Evolutionary conservation across 2,888 invertebrate species (phyloP).

Genomic region (Ectemnius cavifrons): DNA sequence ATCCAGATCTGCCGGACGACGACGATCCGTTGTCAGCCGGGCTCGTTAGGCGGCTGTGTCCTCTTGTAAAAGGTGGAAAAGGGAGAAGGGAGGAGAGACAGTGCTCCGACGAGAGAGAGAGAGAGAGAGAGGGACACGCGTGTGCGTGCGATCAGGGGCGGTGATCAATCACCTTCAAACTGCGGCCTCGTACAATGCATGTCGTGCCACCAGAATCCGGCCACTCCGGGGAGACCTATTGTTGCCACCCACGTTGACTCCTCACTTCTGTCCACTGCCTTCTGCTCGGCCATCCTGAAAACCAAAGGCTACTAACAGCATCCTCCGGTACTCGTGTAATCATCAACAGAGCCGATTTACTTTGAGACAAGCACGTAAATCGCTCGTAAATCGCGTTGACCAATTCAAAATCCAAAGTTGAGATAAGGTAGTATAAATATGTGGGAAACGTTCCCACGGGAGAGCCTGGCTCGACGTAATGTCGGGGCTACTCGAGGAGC

Average conservation of each 20-base stretch:
- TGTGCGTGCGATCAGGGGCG: constrained; percentile 54
- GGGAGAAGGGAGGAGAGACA: constrained; percentile 19
- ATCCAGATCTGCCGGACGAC: constrained; percentile 58
- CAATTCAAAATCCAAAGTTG: constrained; percentile 62
- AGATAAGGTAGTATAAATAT: constrained; percentile 73
- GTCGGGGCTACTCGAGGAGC: constrained; percentile 6
- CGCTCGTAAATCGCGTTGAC: constrained; percentile 56
- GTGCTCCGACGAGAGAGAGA: not conserved
- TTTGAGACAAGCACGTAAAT: no score
- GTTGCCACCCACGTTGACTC: constrained; percentile 75
- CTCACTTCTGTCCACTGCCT: constrained; percentile 39
- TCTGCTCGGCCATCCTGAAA: constrained; percentile 40
- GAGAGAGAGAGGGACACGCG: constrained; percentile 17
- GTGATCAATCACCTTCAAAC: constrained; percentile 76
- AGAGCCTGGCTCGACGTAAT: constrained; percentile 40
- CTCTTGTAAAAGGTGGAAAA: constrained; percentile 24
- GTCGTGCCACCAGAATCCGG: constrained; percentile 70
- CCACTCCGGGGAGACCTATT: constrained; percentile 67
- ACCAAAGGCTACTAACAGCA: constrained; percentile 7
- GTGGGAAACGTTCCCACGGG: constrained; percentile 73
- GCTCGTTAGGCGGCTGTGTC: constrained; percentile 4
- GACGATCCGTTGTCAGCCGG: constrained; percentile 53
- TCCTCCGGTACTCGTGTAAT: not conserved
- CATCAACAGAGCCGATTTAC: no score
- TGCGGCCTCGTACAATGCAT: constrained; percentile 68